These are phyloP conservation scores for Agapostemon virescens DNA, from an alignment of 2,888 invertebrate genomes.

Conservation along the genomic window DNA sequence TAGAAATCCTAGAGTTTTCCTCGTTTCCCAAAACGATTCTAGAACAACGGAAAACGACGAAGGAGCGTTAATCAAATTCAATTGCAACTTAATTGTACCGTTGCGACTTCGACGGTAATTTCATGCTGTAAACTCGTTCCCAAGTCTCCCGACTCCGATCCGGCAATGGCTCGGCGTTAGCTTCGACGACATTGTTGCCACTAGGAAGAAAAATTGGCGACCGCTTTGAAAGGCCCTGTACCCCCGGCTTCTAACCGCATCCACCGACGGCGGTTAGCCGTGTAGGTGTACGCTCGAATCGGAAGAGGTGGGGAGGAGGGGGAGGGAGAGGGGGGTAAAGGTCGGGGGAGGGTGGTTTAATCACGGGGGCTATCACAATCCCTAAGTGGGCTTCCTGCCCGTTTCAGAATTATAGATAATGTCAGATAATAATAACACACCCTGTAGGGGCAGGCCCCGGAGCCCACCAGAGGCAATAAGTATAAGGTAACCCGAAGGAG, in stretches of 20 bases:
- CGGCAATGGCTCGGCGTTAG: neutral
- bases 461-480: slow-evolving; percentile 77
- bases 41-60: neutral
- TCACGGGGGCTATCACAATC: slow-evolving; percentile 80
- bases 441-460: slow-evolving; percentile 75
- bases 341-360: slow-evolving; percentile 75
- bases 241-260: slow-evolving; percentile 61
- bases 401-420: slow-evolving; percentile 81
- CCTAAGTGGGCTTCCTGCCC: slow-evolving; percentile 81
- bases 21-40: neutral
- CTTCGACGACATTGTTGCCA: slow-evolving; percentile 11
- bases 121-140: neutral
- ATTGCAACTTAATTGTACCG: neutral
- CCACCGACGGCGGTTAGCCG: slow-evolving; percentile 58
- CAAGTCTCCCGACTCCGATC: neutral
- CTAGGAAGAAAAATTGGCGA: slow-evolving; percentile 44
- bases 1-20: neutral
- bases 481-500: slow-evolving; percentile 76
- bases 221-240: slow-evolving; percentile 68
- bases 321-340: slow-evolving; percentile 48
- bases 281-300: slow-evolving; percentile 69
- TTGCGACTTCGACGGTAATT: neutral
- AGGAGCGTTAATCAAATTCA: neutral
- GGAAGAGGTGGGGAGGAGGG: slow-evolving; percentile 41
- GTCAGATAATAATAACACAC: slow-evolving; percentile 80